Base-by-base conservation (phyloP, 2,113 vertebrate species). In the Verasper variegatus region DNA sequence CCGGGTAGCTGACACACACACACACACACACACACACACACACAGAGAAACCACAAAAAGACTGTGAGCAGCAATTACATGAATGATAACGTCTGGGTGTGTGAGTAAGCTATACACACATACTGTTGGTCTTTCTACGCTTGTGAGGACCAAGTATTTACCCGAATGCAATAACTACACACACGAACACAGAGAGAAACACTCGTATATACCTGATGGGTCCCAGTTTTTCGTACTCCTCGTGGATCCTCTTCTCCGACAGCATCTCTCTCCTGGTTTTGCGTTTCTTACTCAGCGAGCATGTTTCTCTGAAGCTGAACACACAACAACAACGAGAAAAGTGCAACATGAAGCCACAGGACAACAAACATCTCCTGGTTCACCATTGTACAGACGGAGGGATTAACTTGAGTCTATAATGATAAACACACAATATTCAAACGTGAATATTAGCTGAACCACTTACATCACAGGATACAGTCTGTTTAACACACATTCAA, bases 201-300 rank as follows among this genome's bases (percentile, higher is more conserved):
- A 54, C 1, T 45, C 3, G 15, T 1, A 82, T 72, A 21, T 45
- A 98, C 98, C 97, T 99, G 69, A 98, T 94, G 3, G 94, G 94
- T 20, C 98, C 97, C 77, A 99, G 94, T 82, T 98, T 99, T 45
- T 93, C 91, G 3, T 99, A 99, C 70, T 99, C 97, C 82, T 98
- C 96, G 0, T 96, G 96, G 83, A 99, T 99, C 89, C 96, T 95
- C 88, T 78, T 96, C 92, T 99, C 98, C 1, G 97, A 99, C 83
- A 97, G 71, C 86, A 97, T 95, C 87, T 99, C 98, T 35, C 96
- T 91, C 81, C 93, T 96, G 74, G 97, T 98, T 87, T 97, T 99
- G 88, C 96, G 96, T 83, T 98, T 98, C 91, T 99, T 98, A 91
- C 97, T 99, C 74, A 96, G 88, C n/a, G 97, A 99, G 82, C 98